phyloP scores from a whole-genome alignment of 2,888 invertebrate genomes.

The Punctoribates punctum region DNA sequence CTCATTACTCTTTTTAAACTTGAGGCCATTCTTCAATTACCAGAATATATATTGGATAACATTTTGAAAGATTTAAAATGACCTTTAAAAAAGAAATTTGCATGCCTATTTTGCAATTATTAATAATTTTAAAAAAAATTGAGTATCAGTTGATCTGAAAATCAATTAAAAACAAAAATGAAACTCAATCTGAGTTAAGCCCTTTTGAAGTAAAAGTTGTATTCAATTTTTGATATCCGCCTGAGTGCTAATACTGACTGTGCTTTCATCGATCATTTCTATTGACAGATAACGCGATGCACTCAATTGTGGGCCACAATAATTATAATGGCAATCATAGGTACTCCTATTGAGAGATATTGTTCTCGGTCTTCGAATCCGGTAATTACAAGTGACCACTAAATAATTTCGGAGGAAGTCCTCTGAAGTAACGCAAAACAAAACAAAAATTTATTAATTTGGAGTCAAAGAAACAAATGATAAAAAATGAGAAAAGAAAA shows the following conservation, averaged over 20 bases:
- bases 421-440: background rate
- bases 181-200: no score
- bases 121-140: no score
- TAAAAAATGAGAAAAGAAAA: background rate
- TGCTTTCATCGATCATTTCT: constrained; percentile 14
- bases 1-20: background rate
- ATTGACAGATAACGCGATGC: constrained; percentile 23
- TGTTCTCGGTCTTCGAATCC: background rate
- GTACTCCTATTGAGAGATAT: constrained; percentile 25
- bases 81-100: no score
- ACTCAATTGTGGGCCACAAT: constrained; percentile 18
- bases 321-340: constrained; percentile 12
- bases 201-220: background rate
- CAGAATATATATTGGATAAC: no score
- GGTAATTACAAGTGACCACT: constrained; percentile 25
- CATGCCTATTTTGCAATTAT: no score
- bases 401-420: constrained; percentile 8
- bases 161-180: no score
- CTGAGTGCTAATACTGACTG: constrained; percentile 10
- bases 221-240: constrained; percentile 10
- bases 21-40: no score
- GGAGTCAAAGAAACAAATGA: background rate
- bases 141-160: no score
- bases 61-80: no score
- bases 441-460: constrained; percentile 2